Percentiles rank a stretch among this genome's conserved stretches.
These are phyloP conservation scores for Lota lota DNA, from an alignment of 2,113 vertebrate species.

Conservation along the genomic window DNA sequence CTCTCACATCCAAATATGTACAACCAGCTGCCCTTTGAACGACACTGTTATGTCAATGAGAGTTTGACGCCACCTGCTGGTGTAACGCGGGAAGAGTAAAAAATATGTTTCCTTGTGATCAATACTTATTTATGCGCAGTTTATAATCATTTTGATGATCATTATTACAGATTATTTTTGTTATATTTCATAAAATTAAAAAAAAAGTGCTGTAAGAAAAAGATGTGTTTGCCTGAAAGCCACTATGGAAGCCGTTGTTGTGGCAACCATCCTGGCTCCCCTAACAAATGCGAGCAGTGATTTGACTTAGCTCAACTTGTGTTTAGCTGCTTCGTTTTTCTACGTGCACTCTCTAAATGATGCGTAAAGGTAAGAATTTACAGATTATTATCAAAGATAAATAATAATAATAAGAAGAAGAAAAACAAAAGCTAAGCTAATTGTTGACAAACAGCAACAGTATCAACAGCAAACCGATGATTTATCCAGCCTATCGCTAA, in stretches of 20 bases:
- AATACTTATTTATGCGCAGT: background rate
- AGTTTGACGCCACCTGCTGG: conserved; percentile 43
- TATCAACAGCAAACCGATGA: no score
- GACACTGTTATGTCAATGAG: background rate
- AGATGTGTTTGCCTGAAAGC: background rate
- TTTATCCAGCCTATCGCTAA: no score
- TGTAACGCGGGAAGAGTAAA: conserved; percentile 2
- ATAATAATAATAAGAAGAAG: background rate
- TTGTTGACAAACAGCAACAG: no score
- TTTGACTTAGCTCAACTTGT: no score
- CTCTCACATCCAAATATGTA: background rate
- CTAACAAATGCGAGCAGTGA: background rate
- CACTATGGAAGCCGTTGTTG: background rate
- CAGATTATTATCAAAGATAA: background rate
- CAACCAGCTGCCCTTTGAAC: conserved; percentile 13
- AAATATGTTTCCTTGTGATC: background rate
- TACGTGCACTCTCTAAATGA: no score
- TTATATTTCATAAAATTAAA: background rate
- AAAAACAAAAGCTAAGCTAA: background rate
- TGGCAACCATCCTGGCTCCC: no score
- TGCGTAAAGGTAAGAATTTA: no score
- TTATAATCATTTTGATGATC: background rate
- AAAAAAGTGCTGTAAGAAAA: background rate
- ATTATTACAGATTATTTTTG: background rate
- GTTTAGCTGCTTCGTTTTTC: no score